Evolutionary conservation across 1,140 invertebrate species (phyloP), one percentile per base, ranked within the genome.

Genomic region (Stenopsyche tienmushanensis): DNA sequence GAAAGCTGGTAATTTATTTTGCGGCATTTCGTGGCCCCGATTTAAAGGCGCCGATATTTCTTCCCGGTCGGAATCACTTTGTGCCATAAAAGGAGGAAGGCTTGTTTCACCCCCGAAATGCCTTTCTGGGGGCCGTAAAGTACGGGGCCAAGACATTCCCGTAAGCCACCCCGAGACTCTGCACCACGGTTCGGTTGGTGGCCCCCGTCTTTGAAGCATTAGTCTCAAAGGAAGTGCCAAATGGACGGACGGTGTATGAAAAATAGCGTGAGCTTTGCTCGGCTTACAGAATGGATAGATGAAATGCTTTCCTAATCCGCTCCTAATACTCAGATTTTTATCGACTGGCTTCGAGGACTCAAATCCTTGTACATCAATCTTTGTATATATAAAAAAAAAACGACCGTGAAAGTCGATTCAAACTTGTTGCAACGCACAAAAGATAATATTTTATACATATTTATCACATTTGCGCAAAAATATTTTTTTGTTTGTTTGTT

Each of bases 191-290:
- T n/a, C n/a, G n/a, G n/a, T n/a, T 24, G 2, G 13, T 15, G 18
- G 41, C 18, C 49, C 1, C 13, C 49, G 13, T 15, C 21, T 54
- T 54, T 54, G 52, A 54, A 18, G 52, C 52, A 54, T 54, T 54
- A 54, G 52, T 54, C 52, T 54, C 52, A 25, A 54, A 54, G 52
- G 52, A 54, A 54, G 52, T 54, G 52, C 25, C 52, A 54, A 54
- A 54, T 54, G 52, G 52, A 54, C 52, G 25, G 29, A 54, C 52
- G 21, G 52, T 54, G 52, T 54, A 54, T 54, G 52, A 54, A 54
- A 54, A 54, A 54, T 54, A 54, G 52, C 52, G 52, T 17, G n/a
- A 25, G 52, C 52, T 49, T 49, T 49, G 45, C 45, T 17, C 45
- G 23, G 45, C 23, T 54, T 54, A 25, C 49, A 13, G 15, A 25